Evolutionary conservation across 2,113 vertebrate genomes (phyloP).

Genomic region (Lamprotornis superbus): DNA sequence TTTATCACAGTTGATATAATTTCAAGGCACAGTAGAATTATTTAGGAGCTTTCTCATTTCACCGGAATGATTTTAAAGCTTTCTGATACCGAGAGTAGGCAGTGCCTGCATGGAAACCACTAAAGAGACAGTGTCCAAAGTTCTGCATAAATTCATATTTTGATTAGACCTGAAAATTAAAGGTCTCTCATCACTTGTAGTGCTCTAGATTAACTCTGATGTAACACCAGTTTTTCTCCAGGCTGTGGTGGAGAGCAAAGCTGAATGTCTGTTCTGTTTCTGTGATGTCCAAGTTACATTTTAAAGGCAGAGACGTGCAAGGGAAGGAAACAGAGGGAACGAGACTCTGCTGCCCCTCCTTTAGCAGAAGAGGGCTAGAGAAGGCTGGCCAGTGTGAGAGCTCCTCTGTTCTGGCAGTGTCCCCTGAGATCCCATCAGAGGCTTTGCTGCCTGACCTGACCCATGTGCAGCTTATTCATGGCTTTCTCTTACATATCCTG

Average conservation of each 20-base stretch:
- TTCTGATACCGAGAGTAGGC: background rate
- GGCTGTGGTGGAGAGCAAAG: background rate
- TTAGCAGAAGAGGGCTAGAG: background rate
- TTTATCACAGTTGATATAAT: background rate
- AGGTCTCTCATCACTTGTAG: background rate
- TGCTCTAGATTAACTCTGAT: background rate
- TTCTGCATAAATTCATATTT: background rate
- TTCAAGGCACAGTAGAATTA: background rate
- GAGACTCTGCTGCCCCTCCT: background rate
- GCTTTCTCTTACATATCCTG: background rate
- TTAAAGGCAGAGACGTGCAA: background rate
- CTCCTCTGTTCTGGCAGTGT: background rate
- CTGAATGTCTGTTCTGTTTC: background rate
- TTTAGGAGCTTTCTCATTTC: background rate
- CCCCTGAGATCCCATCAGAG: background rate
- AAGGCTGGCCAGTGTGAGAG: background rate
- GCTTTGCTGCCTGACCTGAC: background rate
- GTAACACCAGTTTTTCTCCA: background rate
- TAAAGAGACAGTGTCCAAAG: background rate
- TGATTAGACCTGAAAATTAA: background rate
- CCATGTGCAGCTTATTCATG: rapidly evolving
- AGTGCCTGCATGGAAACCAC: background rate
- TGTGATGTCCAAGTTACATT: background rate
- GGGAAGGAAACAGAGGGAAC: background rate
- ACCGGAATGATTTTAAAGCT: background rate